phyloP scores from a whole-genome alignment of 2,113 vertebrate genomes.

The Macrotus californicus region DNA sequence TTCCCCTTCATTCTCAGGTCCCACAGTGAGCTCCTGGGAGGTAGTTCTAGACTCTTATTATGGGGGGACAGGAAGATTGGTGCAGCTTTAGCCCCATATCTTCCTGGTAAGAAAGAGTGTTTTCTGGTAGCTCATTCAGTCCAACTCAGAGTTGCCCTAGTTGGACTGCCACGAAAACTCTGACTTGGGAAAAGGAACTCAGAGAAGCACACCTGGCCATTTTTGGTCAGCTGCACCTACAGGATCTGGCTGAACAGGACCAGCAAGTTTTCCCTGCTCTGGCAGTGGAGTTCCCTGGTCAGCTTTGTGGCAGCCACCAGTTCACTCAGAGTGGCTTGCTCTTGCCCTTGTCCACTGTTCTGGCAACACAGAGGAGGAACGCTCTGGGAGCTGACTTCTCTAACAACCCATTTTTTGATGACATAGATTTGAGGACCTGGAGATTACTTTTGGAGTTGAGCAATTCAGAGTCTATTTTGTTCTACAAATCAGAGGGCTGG shows the following conservation, averaged over 20 bases:
- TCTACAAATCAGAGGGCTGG: not conserved
- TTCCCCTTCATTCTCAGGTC: not conserved
- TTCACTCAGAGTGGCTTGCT: not conserved
- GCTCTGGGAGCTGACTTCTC: not conserved
- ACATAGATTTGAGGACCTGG: not conserved
- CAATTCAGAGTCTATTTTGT: not conserved
- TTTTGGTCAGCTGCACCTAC: not conserved
- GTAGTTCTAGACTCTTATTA: too few relatives aligned
- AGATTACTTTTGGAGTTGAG: not conserved
- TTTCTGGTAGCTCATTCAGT: not conserved
- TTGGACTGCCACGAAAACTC: not conserved
- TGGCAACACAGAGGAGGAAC: not conserved
- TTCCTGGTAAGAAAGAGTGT: not conserved
- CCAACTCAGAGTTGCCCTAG: not conserved
- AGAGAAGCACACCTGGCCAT: not conserved
- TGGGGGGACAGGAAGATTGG: not conserved
- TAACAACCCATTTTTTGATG: not conserved
- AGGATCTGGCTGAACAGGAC: not conserved
- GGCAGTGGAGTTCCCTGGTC: not conserved
- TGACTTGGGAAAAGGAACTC: not conserved
- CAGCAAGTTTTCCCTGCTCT: not conserved
- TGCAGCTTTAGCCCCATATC: not conserved
- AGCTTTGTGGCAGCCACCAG: not conserved
- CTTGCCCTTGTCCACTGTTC: not conserved
- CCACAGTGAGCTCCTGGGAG: not conserved